Conservation (phyloP, 2,888 invertebrate genomes). For the Netelia fuscicornis region DNA sequence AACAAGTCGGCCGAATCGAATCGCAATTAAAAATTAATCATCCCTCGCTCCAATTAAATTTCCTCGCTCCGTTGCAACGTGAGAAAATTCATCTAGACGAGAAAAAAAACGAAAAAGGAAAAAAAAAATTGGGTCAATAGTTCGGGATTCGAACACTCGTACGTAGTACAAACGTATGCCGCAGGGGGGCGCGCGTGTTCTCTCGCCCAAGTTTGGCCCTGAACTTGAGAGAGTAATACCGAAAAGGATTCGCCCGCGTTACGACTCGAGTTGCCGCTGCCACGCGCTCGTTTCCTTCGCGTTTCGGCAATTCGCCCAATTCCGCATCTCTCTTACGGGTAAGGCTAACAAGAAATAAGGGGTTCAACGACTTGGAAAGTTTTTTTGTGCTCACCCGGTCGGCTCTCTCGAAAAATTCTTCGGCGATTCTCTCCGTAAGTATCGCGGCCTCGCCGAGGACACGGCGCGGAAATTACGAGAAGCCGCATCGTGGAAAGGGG, state of each 20-base stretch:
- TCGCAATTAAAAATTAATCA: too few relatives aligned
- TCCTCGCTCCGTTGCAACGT: not conserved
- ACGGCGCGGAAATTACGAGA: constrained; percentile 74
- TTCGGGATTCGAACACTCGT: not conserved
- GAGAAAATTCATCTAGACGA: too few relatives aligned
- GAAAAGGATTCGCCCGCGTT: constrained; percentile 31
- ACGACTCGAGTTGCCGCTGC: constrained; percentile 50
- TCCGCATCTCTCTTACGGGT: constrained; percentile 57
- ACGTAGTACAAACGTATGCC: not conserved
- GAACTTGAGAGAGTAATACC: constrained; percentile 77
- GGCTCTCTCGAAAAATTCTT: constrained; percentile 78
- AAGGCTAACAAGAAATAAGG: constrained; percentile 55
- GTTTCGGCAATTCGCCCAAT: constrained; percentile 58
- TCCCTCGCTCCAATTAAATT: too few relatives aligned
- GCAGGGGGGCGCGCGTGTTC: not conserved
- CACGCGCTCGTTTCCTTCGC: constrained; percentile 9
- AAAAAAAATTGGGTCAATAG: not conserved
- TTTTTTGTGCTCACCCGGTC: constrained; percentile 71
- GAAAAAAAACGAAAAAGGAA: not conserved
- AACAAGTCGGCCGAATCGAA: too few relatives aligned
- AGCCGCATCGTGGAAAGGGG: constrained; percentile 48
- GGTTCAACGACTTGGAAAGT: constrained; percentile 82
- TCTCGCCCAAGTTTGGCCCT: constrained; percentile 70
- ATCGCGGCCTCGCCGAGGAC: constrained; percentile 59
- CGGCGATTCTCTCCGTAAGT: constrained; percentile 13